Percentiles rank a stretch among this genome's conserved stretches.
Evolutionary conservation across 2,113 vertebrate genomes (phyloP).

Genomic region (Canis aureus): DNA sequence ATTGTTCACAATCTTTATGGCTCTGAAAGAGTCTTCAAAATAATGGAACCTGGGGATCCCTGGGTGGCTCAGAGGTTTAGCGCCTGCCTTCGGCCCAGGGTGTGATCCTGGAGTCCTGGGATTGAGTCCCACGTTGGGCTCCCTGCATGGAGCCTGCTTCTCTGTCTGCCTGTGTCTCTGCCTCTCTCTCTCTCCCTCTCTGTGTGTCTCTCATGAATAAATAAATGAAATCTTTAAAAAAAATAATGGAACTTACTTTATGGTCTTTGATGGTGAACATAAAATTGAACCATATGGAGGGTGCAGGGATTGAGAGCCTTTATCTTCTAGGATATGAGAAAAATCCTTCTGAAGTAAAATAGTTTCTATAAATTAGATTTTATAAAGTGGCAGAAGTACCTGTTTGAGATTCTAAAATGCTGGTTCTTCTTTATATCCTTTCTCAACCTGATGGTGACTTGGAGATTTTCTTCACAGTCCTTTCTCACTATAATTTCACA

Average conservation of each 20-base stretch:
- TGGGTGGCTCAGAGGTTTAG: too few species aligned
- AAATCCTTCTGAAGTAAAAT: slow-evolving; percentile 31
- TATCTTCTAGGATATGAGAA: background rate
- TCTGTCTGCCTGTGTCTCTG: too few species aligned
- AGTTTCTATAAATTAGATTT: slow-evolving; percentile 34
- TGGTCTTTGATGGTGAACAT: background rate
- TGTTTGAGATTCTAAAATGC: background rate
- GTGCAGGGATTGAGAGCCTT: background rate
- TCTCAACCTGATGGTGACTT: background rate
- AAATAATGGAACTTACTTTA: background rate
- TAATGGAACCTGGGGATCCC: background rate
- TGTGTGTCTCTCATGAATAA: too few species aligned
- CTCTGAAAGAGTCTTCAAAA: slow-evolving; percentile 31
- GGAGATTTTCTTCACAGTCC: background rate
- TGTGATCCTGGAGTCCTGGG: too few species aligned
- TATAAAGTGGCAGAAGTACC: slow-evolving; percentile 15
- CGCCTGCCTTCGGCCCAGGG: too few species aligned
- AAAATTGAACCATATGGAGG: background rate
- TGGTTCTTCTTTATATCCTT: background rate
- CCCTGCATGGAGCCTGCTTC: too few species aligned
- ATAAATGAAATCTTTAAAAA: background rate
- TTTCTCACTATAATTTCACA: slow-evolving; percentile 3
- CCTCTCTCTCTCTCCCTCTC: too few species aligned
- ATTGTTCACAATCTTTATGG: slow-evolving; percentile 19
- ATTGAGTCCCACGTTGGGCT: too few species aligned